Evolutionary conservation across 2,113 vertebrate genomes (phyloP).

Genomic region (Thamnophis sirtalis): DNA sequence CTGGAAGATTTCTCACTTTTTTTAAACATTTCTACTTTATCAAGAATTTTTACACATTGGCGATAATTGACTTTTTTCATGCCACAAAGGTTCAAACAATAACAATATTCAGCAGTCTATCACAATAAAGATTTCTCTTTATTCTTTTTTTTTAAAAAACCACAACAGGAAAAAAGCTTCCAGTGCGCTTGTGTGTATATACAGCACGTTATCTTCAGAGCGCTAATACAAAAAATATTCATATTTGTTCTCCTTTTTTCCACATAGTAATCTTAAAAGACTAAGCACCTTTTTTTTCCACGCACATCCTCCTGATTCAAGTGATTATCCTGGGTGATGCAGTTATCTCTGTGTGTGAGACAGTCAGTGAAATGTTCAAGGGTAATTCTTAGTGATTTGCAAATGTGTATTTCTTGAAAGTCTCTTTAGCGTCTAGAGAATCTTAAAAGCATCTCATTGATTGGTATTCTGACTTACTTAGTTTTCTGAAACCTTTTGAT

Average conservation of each 20-base stretch:
- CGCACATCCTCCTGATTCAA: neutral
- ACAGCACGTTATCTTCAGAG: constrained; percentile 49
- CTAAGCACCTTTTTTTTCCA: neutral
- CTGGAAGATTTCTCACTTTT: constrained; percentile 47
- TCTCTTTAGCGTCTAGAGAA: fast-evolving
- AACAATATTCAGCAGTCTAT: constrained; percentile 68
- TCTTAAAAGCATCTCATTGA: neutral
- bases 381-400: neutral
- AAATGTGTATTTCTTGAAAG: neutral
- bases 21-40: constrained; percentile 57
- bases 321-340: fast-evolving
- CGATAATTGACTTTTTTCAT: constrained; percentile 70
- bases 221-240: constrained; percentile 56
- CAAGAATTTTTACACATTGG: constrained; percentile 66
- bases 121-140: constrained; percentile 71
- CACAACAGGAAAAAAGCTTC: neutral
- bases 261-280: constrained; percentile 35
- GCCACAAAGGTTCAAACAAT: constrained; percentile 65
- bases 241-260: constrained; percentile 58
- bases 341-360: neutral
- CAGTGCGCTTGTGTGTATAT: constrained; percentile 39
- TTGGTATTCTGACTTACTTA: neutral
- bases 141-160: constrained; percentile 50
- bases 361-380: neutral
- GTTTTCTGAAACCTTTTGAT: neutral